These are phyloP conservation scores for Pantherophis vulpinus DNA, from an alignment of 2,797 vertebrate species.

Conservation along the genomic window DNA sequence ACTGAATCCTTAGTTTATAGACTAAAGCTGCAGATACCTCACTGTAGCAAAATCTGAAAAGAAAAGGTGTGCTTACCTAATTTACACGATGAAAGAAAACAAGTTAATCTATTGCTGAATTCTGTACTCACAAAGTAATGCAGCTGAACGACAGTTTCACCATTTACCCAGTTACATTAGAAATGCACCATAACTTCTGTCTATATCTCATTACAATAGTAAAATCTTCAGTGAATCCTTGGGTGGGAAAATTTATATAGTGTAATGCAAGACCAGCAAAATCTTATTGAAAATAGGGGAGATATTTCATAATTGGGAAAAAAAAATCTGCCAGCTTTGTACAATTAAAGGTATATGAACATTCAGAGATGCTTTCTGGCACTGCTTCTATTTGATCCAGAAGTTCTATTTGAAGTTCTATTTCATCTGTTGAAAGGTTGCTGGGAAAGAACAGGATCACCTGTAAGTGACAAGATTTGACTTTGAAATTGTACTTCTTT, in stretches of 20 bases:
- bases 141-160: background rate
- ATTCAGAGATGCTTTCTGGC: background rate
- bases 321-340: background rate
- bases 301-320: background rate
- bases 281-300: background rate
- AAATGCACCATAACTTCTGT: background rate
- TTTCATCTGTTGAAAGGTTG: constrained; percentile 15
- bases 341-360: background rate
- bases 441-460: background rate
- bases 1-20: background rate
- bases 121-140: background rate
- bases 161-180: background rate
- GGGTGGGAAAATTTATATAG: background rate
- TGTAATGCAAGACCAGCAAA: background rate
- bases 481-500: constrained; percentile 7
- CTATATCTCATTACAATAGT: background rate
- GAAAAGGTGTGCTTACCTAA: background rate
- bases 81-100: background rate
- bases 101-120: background rate
- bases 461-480: background rate
- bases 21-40: background rate
- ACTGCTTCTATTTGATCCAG: background rate
- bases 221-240: background rate
- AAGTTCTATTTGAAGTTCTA: background rate
- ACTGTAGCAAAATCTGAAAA: background rate